phyloP scores from a whole-genome alignment of 2,797 vertebrate genomes.

The Lemur catta region DNA sequence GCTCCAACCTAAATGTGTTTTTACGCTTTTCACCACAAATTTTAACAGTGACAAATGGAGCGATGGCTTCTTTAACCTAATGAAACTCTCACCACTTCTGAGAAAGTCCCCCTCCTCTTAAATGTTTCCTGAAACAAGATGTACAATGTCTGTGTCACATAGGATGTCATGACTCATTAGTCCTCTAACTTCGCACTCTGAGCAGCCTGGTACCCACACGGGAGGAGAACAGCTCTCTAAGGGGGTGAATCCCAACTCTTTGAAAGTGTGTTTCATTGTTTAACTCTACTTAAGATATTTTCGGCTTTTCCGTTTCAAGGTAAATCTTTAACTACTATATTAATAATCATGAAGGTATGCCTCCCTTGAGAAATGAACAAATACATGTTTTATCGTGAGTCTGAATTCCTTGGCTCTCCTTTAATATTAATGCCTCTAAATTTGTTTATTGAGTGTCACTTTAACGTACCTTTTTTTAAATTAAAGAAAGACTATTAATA shows the following conservation, averaged over 20 bases:
- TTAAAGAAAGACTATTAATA: constrained; percentile 75
- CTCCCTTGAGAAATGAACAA: constrained; percentile 68
- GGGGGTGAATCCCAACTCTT: constrained; percentile 46
- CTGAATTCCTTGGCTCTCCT: constrained; percentile 69
- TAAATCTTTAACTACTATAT: constrained; percentile 64
- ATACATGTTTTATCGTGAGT: constrained; percentile 71
- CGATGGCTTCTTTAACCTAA: constrained; percentile 73
- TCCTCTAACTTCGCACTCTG: constrained; percentile 30
- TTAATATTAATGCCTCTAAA: constrained; percentile 76
- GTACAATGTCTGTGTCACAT: constrained; percentile 54
- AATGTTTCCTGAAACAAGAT: constrained; percentile 66
- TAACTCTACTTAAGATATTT: constrained; percentile 56
- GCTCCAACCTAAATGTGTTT: constrained; percentile 48
- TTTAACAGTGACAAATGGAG: constrained; percentile 47
- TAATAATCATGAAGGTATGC: constrained; percentile 71
- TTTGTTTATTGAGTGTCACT: constrained; percentile 73
- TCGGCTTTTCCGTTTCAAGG: constrained; percentile 64
- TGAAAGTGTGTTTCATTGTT: constrained; percentile 52
- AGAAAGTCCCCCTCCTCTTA: constrained; percentile 27
- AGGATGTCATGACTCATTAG: constrained; percentile 69
- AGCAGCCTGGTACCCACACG: constrained; percentile 20
- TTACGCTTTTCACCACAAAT: constrained; percentile 63
- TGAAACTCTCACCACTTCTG: constrained; percentile 62
- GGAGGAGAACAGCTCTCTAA: constrained; percentile 58
- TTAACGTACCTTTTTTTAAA: constrained; percentile 58